These are phyloP conservation scores for Myotis planiceps DNA, from an alignment of 2,797 vertebrate genomes.

Conservation along the genomic window DNA sequence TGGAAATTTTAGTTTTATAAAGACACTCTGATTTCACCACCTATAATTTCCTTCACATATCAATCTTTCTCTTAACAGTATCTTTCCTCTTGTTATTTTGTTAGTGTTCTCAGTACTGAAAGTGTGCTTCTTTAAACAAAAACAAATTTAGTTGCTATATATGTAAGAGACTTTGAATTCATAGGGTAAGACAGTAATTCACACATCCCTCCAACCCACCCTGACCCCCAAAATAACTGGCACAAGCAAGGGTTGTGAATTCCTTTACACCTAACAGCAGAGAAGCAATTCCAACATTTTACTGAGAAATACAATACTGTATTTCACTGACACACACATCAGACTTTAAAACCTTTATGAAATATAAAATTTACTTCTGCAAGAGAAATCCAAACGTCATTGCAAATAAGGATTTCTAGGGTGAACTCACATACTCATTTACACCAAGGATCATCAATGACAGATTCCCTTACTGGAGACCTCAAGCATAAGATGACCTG, in stretches of 20 bases:
- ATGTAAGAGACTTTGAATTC: neutral
- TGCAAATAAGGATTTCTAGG: neutral
- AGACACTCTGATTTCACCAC: neutral
- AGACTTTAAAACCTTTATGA: conserved; percentile 34
- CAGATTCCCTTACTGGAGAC: neutral
- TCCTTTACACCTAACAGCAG: neutral
- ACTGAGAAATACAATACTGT: neutral
- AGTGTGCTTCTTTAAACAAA: neutral
- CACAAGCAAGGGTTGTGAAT: neutral
- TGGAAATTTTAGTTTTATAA: conserved; percentile 13
- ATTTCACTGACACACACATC: neutral
- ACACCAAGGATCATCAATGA: neutral
- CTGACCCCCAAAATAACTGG: neutral
- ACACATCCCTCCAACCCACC: neutral
- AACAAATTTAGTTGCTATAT: neutral
- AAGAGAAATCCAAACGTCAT: conserved; percentile 33
- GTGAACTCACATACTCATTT: neutral
- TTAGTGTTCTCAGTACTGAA: neutral
- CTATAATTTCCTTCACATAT: neutral
- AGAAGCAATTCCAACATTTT: neutral
- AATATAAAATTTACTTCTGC: neutral
- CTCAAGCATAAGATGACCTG: neutral
- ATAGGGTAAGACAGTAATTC: neutral
- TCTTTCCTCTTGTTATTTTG: neutral
- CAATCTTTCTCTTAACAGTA: neutral